Conservation (phyloP, 2,113 vertebrate species). For the Calyptomena viridis region DNA sequence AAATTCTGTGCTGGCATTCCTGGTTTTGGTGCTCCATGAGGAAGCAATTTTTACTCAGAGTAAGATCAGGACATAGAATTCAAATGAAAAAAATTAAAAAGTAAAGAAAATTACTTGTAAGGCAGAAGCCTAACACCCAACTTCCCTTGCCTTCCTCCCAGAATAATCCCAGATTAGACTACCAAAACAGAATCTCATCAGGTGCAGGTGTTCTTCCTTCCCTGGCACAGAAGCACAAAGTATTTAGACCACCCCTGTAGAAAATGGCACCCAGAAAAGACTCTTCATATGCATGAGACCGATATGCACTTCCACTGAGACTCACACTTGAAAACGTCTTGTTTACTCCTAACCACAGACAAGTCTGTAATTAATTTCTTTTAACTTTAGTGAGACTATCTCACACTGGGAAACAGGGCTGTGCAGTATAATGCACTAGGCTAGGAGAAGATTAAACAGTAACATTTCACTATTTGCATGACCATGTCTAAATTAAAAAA, state of each 20-base stretch:
- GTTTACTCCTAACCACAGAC: conserved; percentile 1
- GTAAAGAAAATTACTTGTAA: background rate
- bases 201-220: background rate
- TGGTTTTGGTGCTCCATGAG: background rate
- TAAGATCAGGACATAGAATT: background rate
- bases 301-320: background rate
- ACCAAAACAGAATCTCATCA: background rate
- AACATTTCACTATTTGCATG: background rate
- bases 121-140: background rate
- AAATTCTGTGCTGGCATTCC: background rate
- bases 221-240: background rate
- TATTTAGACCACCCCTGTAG: background rate
- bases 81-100: background rate
- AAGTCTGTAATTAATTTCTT: conserved; percentile 26
- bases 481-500: background rate
- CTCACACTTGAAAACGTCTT: background rate
- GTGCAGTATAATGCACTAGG: background rate
- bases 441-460: background rate
- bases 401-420: background rate
- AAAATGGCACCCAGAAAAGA: background rate
- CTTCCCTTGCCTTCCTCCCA: background rate
- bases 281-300: background rate
- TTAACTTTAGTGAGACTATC: background rate
- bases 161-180: background rate
- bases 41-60: background rate